These are phyloP conservation scores for Paracyprichromis sp. DNA, from an alignment of 2,113 vertebrate genomes.

Conservation along the genomic window DNA sequence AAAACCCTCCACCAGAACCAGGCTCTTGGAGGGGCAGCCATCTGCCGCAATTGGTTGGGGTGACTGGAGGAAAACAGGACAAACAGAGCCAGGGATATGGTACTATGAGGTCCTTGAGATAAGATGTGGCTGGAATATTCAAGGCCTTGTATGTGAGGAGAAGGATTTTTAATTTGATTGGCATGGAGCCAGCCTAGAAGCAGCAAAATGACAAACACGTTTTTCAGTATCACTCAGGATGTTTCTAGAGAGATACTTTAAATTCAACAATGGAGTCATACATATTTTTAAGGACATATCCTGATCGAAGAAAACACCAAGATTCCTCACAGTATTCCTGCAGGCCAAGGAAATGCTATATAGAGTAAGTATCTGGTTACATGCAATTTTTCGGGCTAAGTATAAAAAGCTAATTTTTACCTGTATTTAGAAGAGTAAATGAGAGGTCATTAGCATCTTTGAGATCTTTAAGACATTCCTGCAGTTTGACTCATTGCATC, in stretches of 20 bases:
- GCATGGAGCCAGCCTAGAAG: not conserved
- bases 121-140: not conserved
- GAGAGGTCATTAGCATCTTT: accelerated
- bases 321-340: not conserved
- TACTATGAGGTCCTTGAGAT: not conserved
- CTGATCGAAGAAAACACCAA: not conserved
- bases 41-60: accelerated
- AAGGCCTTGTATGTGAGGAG: not conserved
- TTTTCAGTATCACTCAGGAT: not conserved
- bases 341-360: not conserved
- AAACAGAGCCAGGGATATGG: not conserved
- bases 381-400: not conserved
- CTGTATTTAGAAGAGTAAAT: not conserved
- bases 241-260: not conserved
- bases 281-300: not conserved
- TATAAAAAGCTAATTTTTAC: not conserved
- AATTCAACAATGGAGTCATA: not conserved
- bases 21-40: not conserved
- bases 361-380: not conserved
- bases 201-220: not conserved
- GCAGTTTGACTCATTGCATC: not conserved
- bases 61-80: not conserved
- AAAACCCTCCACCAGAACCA: not conserved
- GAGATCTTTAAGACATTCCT: not conserved
- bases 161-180: not conserved